phyloP scores from a whole-genome alignment of 1,140 invertebrate genomes.

The Papilio glaucus region DNA sequence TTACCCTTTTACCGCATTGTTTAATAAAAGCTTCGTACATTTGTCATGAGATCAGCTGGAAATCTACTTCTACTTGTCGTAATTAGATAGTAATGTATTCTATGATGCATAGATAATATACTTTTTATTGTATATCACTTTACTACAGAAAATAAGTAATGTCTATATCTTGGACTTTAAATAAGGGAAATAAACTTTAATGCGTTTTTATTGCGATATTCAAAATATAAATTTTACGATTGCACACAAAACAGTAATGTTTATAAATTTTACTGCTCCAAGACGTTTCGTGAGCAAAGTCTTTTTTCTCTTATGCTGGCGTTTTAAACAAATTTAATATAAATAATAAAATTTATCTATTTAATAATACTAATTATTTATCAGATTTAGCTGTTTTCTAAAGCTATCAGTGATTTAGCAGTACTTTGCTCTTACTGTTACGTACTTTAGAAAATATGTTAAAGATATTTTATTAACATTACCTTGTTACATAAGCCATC shows the following conservation, averaged over 20 bases:
- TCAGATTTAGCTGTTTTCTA: conserved; percentile 8
- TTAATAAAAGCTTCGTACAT: too few relatives aligned
- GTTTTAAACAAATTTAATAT: background rate
- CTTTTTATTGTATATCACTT: conserved; percentile 6
- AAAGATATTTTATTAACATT: background rate
- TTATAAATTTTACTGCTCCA: conserved; percentile 38
- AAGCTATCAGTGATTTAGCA: conserved; percentile 11
- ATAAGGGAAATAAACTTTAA: conserved; percentile 34
- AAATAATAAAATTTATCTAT: too few relatives aligned
- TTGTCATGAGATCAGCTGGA: too few relatives aligned
- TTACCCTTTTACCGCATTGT: too few relatives aligned
- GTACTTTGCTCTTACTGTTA: background rate
- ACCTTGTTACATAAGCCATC: background rate
- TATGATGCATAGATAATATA: background rate
- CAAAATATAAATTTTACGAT: conserved; percentile 38
- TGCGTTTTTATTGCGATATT: conserved; percentile 35
- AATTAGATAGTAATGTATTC: conserved; percentile 12
- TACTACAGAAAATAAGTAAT: conserved; percentile 13
- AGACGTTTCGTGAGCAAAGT: background rate
- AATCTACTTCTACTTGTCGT: too few relatives aligned
- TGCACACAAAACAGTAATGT: conserved; percentile 31
- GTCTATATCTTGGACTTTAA: conserved; percentile 32
- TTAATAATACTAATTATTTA: conserved; percentile 21
- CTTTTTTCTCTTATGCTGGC: conserved; percentile 15
- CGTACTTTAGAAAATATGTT: conserved; percentile 11